Evolutionary conservation across 2,113 vertebrate genomes (phyloP).

Genomic region (Amphiprion ocellaris): DNA sequence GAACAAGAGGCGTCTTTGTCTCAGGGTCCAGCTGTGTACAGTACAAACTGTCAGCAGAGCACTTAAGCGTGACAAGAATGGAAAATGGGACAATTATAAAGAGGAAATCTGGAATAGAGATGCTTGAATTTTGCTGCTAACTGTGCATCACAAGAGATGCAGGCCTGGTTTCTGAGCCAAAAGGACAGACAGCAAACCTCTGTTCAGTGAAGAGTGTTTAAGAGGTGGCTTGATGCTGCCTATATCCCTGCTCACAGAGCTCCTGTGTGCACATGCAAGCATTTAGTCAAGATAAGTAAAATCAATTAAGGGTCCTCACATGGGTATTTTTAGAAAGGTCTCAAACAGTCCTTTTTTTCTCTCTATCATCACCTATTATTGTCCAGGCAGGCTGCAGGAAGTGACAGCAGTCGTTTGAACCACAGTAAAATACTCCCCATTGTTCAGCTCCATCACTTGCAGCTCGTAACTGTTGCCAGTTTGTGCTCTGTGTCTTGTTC

Average conservation of each 20-base stretch:
- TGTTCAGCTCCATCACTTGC: neutral
- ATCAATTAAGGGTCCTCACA: neutral
- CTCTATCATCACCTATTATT: neutral
- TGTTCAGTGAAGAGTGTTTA: slow-evolving; percentile 22
- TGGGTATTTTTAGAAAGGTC: neutral
- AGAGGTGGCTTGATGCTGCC: slow-evolving; percentile 23
- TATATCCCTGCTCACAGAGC: slow-evolving; percentile 4
- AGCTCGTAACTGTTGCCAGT: slow-evolving; percentile 4
- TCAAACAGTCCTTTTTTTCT: neutral
- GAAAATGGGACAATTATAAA: slow-evolving; percentile 16
- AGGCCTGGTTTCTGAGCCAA: slow-evolving; percentile 12
- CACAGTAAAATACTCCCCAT: neutral
- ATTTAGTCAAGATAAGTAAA: slow-evolving; percentile 10
- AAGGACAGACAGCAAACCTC: slow-evolving; percentile 42
- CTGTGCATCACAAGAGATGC: slow-evolving; percentile 26
- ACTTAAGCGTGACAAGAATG: slow-evolving; percentile 7
- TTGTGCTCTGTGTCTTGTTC: slow-evolving; percentile 4
- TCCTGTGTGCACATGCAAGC: neutral
- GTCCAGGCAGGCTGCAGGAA: neutral
- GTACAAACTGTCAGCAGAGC: slow-evolving; percentile 8
- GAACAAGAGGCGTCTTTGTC: slow-evolving; percentile 66
- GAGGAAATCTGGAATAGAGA: neutral
- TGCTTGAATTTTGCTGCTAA: slow-evolving; percentile 19
- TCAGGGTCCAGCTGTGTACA: neutral
- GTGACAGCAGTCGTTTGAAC: neutral